These are phyloP conservation scores for Chloroclystis v-ata DNA, from an alignment of 2,888 invertebrate species.

Conservation along the genomic window DNA sequence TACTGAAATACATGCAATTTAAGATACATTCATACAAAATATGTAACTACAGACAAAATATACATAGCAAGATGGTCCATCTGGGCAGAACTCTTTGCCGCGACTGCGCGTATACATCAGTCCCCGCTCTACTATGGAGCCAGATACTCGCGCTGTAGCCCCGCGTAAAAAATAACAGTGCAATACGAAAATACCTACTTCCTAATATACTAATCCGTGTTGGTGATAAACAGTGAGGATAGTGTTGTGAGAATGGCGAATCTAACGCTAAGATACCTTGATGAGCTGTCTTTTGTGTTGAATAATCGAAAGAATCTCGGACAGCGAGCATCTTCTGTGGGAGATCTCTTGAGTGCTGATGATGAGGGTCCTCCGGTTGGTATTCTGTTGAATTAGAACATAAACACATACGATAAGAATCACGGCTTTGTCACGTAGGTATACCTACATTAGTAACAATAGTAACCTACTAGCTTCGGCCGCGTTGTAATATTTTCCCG, in stretches of 20 bases:
- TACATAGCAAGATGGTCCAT: too few relatives aligned
- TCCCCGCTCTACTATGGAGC: slow-evolving; percentile 14
- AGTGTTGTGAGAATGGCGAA: slow-evolving; percentile 55
- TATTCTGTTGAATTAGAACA: too few relatives aligned
- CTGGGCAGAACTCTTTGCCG: slow-evolving; percentile 12
- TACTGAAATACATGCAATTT: too few relatives aligned
- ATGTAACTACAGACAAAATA: too few relatives aligned
- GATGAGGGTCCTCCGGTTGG: slow-evolving; percentile 66
- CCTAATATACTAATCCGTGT: too few relatives aligned
- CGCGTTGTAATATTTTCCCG: too few relatives aligned
- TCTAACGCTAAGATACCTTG: slow-evolving; percentile 71
- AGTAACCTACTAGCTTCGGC: too few relatives aligned
- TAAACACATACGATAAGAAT: too few relatives aligned
- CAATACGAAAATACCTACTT: neutral
- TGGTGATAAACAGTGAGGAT: slow-evolving; percentile 5
- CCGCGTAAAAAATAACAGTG: neutral
- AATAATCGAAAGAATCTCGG: slow-evolving; percentile 62
- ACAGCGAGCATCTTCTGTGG: slow-evolving; percentile 72
- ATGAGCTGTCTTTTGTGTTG: slow-evolving; percentile 72
- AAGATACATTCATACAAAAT: too few relatives aligned
- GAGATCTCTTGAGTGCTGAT: slow-evolving; percentile 68
- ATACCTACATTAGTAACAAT: too few relatives aligned
- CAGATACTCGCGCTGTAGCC: neutral
- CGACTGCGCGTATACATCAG: slow-evolving; percentile 13
- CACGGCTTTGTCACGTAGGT: too few relatives aligned